Conservation (phyloP, 1,140 invertebrate genomes). For the Stenopsyche tienmushanensis region DNA sequence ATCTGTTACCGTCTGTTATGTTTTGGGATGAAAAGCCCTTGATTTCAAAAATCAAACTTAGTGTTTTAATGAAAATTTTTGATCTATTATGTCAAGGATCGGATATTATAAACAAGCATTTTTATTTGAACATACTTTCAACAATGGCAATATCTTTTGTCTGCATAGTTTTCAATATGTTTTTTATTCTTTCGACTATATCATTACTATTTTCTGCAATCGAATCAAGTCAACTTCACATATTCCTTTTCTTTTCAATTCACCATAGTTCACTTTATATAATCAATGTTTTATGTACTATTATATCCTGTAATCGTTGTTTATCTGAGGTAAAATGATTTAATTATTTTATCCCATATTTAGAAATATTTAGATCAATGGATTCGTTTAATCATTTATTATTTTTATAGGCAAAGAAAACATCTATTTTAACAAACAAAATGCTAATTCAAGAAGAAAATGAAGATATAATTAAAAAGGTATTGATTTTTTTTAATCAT, state of each 20-base stretch:
- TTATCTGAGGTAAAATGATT: no score
- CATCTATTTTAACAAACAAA: constrained; percentile 17
- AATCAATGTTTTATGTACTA: not conserved
- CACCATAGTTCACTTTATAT: not conserved
- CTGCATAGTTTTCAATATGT: not conserved
- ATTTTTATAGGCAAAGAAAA: constrained; percentile 17
- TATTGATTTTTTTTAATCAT: no score
- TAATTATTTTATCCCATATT: no score
- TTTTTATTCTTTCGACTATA: not conserved
- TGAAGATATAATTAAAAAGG: constrained; percentile 12
- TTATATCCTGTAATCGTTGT: not conserved
- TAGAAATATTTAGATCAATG: no score
- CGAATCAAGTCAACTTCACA: not conserved
- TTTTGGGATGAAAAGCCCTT: no score
- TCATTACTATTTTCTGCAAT: not conserved
- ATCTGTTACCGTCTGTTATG: no score
- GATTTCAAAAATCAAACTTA: no score
- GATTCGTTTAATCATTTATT: not conserved
- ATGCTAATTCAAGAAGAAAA: constrained; percentile 19
- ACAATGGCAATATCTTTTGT: not conserved
- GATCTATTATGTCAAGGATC: no score
- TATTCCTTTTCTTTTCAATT: not conserved
- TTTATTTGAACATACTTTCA: not conserved
- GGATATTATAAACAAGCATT: not conserved
- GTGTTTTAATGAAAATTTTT: no score